A percentile compares a stretch with the other conserved stretches of the same genome.
These are phyloP conservation scores for Pavo muticus DNA, from an alignment of 2,113 vertebrate species.

Conservation along the genomic window DNA sequence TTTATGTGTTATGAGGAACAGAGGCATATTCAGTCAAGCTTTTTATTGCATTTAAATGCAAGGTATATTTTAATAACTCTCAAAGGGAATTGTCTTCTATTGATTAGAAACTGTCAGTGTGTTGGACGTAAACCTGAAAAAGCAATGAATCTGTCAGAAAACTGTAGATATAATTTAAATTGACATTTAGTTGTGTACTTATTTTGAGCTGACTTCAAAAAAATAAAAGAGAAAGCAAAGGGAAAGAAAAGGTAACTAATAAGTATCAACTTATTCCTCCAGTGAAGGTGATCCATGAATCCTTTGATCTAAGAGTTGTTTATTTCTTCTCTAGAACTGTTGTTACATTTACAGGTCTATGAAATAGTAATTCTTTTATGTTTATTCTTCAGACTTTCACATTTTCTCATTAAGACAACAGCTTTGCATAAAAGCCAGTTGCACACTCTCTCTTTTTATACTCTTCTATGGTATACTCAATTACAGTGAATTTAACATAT, in stretches of 20 bases:
- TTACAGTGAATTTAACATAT: constrained; percentile 38
- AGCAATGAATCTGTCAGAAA: constrained; percentile 72
- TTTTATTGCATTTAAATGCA: constrained; percentile 82
- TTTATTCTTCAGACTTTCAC: constrained; percentile 65
- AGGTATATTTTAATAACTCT: constrained; percentile 80
- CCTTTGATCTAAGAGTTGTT: constrained; percentile 72
- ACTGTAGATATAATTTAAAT: constrained; percentile 74
- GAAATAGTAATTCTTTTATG: constrained; percentile 71
- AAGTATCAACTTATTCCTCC: constrained; percentile 67
- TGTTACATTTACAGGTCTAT: constrained; percentile 69
- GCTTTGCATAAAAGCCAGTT: constrained; percentile 69
- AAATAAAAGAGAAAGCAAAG: neutral
- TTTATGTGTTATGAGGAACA: constrained; percentile 80
- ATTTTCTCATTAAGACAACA: constrained; percentile 74
- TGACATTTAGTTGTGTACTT: constrained; percentile 67
- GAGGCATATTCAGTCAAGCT: constrained; percentile 77
- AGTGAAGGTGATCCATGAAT: constrained; percentile 50
- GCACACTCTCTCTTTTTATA: constrained; percentile 65
- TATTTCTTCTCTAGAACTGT: constrained; percentile 68
- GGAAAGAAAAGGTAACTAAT: constrained; percentile 33
- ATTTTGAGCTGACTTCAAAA: constrained; percentile 24
- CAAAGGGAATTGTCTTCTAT: constrained; percentile 74
- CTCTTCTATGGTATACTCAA: constrained; percentile 30
- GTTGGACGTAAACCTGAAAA: constrained; percentile 78
- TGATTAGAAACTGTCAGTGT: constrained; percentile 80